Base-by-base conservation (phyloP, 2,888 invertebrate genomes). In the Iphiclides podalirius region DNA sequence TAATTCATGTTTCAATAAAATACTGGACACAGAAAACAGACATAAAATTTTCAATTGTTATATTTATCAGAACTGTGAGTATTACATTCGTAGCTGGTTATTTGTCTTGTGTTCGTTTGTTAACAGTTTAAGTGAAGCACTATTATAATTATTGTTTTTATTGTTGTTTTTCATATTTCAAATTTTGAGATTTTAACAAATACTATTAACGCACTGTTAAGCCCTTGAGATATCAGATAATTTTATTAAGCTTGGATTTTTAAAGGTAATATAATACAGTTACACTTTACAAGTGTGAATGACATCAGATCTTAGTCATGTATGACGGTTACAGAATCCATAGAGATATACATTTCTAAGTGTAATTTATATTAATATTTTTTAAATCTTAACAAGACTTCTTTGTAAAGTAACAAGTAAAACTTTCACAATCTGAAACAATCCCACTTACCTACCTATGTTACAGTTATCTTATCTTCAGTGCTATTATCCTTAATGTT, bases 241-340 rank as follows among this genome's bases (percentile, higher is more conserved):
- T 12, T n/a, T 4, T 2, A 12, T 31, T 31, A 11, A 31, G 8
- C n/a, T n/a, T n/a, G n/a, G n/a, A n/a, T n/a, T n/a, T 31, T 31
- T 12, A 31, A 31, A n/a, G 9, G 31, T 2, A n/a, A n/a, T 2
- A 31, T 31, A 4, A 31, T 31, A 6, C 11, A 31, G 11, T 20
- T 20, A 31, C n/a, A 31, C 11, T 31, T 49, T 34, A 2, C 15
- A 39, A 31, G 39, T 20, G 12, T 14, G 37, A 53, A 72, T 79
- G 79, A 80, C 78, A 79, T 80, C 75, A 79, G 71, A 52, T 53
- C 52, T 76, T 79, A 78, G 68, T 79, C 74, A 77, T 69, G 60
- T 62, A 45, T 51, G 38, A 48, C 41, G 47, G 43, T 37, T 53
- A 46, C 52, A 52, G 42, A 38, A 53, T 40, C 48, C 48, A 45